phyloP scores from a whole-genome alignment of 2,797 vertebrate genomes.

The Crax fasciolata region DNA sequence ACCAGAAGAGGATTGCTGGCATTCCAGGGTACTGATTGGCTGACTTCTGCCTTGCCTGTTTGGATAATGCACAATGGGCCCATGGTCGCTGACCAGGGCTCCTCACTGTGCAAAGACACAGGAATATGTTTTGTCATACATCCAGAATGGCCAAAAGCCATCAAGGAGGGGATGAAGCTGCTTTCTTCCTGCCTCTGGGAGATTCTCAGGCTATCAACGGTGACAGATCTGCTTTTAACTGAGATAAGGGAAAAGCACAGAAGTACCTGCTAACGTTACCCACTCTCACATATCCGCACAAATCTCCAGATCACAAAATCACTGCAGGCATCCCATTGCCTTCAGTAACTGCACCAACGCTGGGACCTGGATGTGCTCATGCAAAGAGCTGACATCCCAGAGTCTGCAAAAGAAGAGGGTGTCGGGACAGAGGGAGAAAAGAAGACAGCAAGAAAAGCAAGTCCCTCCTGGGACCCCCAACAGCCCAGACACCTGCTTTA shows the following conservation, averaged over 20 bases:
- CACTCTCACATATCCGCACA: rapidly evolving
- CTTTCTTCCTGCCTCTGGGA: background rate
- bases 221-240: background rate
- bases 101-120: rapidly evolving
- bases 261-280: background rate
- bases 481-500: background rate
- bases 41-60: background rate
- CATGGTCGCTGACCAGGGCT: background rate
- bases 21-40: background rate
- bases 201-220: background rate
- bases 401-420: background rate
- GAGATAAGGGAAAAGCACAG: background rate
- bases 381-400: background rate
- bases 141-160: background rate
- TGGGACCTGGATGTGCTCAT: background rate
- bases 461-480: background rate
- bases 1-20: background rate
- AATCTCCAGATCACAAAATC: background rate
- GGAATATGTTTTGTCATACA: background rate
- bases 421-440: background rate
- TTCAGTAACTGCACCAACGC: background rate
- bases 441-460: background rate
- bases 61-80: rapidly evolving
- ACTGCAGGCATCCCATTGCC: no score
- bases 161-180: background rate